Evolutionary conservation across 2,113 vertebrate genomes (phyloP).

Genomic region (Macquaria ambigua): DNA sequence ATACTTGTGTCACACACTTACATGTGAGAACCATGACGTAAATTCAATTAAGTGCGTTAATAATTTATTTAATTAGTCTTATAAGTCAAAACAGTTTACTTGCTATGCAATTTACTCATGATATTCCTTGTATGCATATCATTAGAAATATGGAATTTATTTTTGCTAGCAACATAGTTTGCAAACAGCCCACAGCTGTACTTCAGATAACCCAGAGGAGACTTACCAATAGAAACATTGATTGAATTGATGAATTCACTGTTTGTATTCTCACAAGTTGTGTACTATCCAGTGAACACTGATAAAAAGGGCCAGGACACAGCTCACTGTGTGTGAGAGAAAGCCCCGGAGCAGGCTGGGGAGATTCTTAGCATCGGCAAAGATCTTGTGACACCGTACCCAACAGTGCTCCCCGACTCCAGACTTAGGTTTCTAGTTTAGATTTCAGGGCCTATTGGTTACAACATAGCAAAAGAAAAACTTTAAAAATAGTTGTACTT

Average conservation of each 20-base stretch:
- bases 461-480: conserved; percentile 34
- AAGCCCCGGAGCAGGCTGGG: conserved; percentile 49
- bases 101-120: background rate
- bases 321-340: conserved; percentile 61
- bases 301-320: conserved; percentile 51
- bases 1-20: background rate
- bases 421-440: conserved; percentile 66
- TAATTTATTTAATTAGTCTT: background rate
- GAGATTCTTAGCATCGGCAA: conserved; percentile 8
- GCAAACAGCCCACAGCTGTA: background rate
- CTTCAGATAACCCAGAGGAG: background rate
- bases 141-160: background rate
- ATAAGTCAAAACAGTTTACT: background rate
- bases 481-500: conserved; percentile 53
- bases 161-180: background rate
- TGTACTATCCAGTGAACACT: background rate
- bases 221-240: conserved; percentile 14
- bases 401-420: conserved; percentile 36
- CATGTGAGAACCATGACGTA: background rate
- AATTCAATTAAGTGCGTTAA: too few species aligned
- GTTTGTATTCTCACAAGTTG: conserved; percentile 48
- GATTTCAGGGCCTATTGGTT: conserved; percentile 45
- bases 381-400: conserved; percentile 75
- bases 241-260: conserved; percentile 56
- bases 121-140: background rate